Evolutionary conservation across 2,113 vertebrate genomes (phyloP).

Genomic region (Amblyornis subalaris): DNA sequence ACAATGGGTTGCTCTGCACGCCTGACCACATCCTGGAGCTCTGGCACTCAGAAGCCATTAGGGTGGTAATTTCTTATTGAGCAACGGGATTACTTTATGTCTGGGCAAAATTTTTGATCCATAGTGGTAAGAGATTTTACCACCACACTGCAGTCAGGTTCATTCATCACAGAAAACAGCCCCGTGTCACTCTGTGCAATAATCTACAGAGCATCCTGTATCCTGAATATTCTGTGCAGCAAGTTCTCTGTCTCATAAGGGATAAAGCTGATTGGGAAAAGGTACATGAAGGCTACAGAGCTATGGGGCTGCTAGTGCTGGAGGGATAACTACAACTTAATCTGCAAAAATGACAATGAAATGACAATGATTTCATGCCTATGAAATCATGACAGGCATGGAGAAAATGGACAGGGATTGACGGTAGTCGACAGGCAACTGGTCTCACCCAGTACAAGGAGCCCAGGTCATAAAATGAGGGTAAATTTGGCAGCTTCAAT

Average conservation of each 20-base stretch:
- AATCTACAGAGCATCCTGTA: neutral
- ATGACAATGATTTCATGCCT: no score
- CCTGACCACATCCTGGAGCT: constrained; percentile 32
- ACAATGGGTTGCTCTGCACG: neutral
- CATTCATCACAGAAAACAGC: neutral
- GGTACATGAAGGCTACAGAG: neutral
- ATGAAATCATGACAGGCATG: rapidly evolving
- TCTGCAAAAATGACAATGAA: neutral
- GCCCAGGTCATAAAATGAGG: neutral
- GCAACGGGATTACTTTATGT: neutral
- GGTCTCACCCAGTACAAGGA: neutral
- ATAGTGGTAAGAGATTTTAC: neutral
- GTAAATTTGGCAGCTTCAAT: neutral
- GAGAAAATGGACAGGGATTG: neutral
- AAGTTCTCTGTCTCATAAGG: neutral
- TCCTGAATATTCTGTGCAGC: neutral
- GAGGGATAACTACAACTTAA: neutral
- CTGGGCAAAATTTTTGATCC: constrained; percentile 30
- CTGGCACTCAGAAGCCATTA: constrained; percentile 16
- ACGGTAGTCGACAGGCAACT: neutral
- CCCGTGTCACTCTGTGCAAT: neutral
- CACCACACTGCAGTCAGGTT: neutral
- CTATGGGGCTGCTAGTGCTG: neutral
- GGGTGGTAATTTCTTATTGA: neutral
- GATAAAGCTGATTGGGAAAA: neutral